phyloP scores from a whole-genome alignment of 2,797 vertebrate genomes.

The Acrossocheilus fasciatus region DNA sequence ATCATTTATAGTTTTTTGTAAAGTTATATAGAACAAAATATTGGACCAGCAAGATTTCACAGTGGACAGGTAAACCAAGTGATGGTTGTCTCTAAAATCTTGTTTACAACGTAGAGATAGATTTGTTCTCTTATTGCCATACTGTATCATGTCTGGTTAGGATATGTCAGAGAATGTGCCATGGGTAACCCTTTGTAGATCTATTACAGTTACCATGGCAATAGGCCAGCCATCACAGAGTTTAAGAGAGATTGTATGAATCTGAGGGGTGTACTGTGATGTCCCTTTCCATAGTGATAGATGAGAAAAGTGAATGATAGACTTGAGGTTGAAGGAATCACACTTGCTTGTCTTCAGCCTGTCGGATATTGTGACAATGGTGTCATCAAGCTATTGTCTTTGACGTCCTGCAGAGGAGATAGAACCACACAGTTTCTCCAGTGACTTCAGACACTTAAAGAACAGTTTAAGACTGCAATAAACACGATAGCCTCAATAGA shows the following conservation, averaged over 20 bases:
- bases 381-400: not conserved
- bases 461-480: not conserved
- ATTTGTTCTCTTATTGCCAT: not conserved
- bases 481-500: not conserved
- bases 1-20: not conserved
- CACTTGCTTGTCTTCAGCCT: not conserved
- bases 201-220: slow-evolving; percentile 10
- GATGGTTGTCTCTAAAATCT: not conserved
- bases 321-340: slow-evolving; percentile 1
- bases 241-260: not conserved
- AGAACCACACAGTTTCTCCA: not conserved
- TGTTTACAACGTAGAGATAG: not conserved
- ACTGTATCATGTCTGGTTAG: not conserved
- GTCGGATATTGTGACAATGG: slow-evolving; percentile 9
- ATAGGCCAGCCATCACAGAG: not conserved
- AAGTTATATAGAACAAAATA: not conserved
- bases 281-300: slow-evolving; percentile 4
- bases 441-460: not conserved
- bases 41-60: not conserved
- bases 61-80: not conserved
- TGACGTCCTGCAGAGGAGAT: not conserved
- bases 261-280: not conserved
- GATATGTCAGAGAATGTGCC: not conserved
- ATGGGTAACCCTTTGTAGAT: not conserved
- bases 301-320: slow-evolving; percentile 14